A percentile compares a stretch with the other conserved stretches of the same genome.
Conservation (phyloP, 2,113 vertebrate species). For the Budorcas taxicolor region DNA sequence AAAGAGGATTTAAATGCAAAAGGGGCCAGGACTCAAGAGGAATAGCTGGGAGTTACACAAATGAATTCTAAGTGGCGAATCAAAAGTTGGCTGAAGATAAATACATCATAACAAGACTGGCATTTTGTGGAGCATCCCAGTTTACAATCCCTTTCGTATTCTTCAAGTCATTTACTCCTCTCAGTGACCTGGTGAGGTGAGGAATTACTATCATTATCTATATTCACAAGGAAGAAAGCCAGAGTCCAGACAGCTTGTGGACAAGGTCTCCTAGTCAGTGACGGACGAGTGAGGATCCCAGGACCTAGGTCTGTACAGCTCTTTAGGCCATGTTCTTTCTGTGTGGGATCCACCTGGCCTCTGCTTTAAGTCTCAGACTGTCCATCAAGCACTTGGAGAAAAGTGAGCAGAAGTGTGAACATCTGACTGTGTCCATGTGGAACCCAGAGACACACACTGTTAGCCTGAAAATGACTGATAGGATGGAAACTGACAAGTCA, state of each 20-base stretch:
- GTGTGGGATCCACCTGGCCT: accelerated
- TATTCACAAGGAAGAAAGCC: neutral
- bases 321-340: neutral
- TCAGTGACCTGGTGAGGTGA: neutral
- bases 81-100: neutral
- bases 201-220: neutral
- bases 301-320: neutral
- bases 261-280: neutral
- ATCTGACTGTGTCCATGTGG: neutral
- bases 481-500: constrained; percentile 56
- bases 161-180: neutral
- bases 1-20: neutral
- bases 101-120: neutral
- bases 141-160: neutral
- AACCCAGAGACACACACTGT: neutral
- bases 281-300: neutral
- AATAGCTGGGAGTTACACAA: neutral
- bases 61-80: neutral
- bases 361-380: neutral
- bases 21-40: neutral
- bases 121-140: neutral
- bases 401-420: neutral
- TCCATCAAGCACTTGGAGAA: neutral
- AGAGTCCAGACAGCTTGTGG: neutral
- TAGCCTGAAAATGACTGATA: constrained; percentile 35